Percentiles rank a stretch among this genome's conserved stretches.
Conservation (phyloP, 2,797 vertebrate species). For the Orientallactaga sibirica region DNA sequence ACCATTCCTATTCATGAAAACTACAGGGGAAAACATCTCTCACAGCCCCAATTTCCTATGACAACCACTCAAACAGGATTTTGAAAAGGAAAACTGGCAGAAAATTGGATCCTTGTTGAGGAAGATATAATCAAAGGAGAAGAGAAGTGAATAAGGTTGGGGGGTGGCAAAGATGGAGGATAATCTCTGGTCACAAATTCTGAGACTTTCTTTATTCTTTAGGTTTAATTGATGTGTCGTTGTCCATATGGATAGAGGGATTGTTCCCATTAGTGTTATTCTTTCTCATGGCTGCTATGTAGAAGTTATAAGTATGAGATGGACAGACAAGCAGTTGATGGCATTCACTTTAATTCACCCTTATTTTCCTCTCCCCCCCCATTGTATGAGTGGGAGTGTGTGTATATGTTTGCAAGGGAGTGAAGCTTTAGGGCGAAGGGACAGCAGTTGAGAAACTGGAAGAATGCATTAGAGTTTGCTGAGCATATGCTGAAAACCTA, state of each 20-base stretch:
- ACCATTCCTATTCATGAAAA: slow-evolving; percentile 55
- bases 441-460: not conserved
- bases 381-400: not conserved
- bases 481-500: slow-evolving; percentile 17
- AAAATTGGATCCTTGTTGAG: slow-evolving; percentile 56
- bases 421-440: not conserved
- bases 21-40: slow-evolving; percentile 46
- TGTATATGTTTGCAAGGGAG: not conserved
- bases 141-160: not conserved
- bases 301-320: not conserved
- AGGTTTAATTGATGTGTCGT: slow-evolving; percentile 25
- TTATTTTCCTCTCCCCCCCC: not conserved
- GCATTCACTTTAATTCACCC: not conserved
- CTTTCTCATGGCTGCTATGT: not conserved
- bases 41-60: slow-evolving; percentile 32
- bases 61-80: slow-evolving; percentile 55
- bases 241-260: slow-evolving; percentile 14
- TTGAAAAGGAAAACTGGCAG: slow-evolving; percentile 60
- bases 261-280: not conserved
- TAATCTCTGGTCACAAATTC: not conserved
- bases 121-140: slow-evolving; percentile 41
- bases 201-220: slow-evolving; percentile 34
- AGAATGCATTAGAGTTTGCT: slow-evolving; percentile 25
- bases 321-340: slow-evolving; percentile 29
- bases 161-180: not conserved